These are phyloP conservation scores for Lanistes nyassanus DNA, from an alignment of 1,140 invertebrate genomes.

Conservation along the genomic window DNA sequence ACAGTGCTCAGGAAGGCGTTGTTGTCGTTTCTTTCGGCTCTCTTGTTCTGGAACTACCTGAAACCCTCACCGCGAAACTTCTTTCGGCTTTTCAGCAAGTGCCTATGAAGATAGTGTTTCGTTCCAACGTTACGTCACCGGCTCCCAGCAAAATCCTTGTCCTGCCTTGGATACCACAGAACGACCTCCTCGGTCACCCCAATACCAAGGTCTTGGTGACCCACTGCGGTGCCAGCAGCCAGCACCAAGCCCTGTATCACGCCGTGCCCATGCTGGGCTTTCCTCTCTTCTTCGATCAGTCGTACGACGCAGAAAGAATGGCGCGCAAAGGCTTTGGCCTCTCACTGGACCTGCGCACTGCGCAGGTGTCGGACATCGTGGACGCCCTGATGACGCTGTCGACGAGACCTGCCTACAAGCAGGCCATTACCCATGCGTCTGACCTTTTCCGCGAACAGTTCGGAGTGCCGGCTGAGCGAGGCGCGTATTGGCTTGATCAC, in stretches of 20 bases:
- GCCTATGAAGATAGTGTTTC: slow-evolving; percentile 19
- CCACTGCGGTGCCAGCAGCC: slow-evolving; percentile 79
- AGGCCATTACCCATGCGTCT: slow-evolving; percentile 37
- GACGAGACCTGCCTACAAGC: slow-evolving; percentile 10
- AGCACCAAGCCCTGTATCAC: slow-evolving; percentile 78
- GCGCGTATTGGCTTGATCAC: slow-evolving; percentile 38
- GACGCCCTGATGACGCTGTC: slow-evolving; percentile 39
- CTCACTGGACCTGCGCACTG: slow-evolving; percentile 49
- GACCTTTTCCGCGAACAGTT: slow-evolving; percentile 26
- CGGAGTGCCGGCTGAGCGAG: slow-evolving; percentile 25
- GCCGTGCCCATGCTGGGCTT: slow-evolving; percentile 80
- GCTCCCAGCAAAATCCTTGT: slow-evolving; percentile 76
- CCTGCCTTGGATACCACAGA: slow-evolving; percentile 82
- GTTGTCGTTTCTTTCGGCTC: slow-evolving; percentile 38
- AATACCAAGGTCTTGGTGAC: slow-evolving; percentile 74
- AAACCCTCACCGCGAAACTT: slow-evolving; percentile 11
- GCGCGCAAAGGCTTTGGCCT: slow-evolving; percentile 58
- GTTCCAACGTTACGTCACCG: neutral
- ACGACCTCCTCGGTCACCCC: slow-evolving; percentile 77
- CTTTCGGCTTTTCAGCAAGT: slow-evolving; percentile 22
- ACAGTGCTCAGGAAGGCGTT: slow-evolving; percentile 22
- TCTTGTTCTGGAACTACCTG: slow-evolving; percentile 11
- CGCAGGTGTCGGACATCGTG: slow-evolving; percentile 44
- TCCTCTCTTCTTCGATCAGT: slow-evolving; percentile 78
- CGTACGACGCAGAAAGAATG: slow-evolving; percentile 63